Evolutionary conservation across 2,797 vertebrate species (phyloP), one percentile per base, ranked within the genome.

Genomic region (Callimico goeldii): DNA sequence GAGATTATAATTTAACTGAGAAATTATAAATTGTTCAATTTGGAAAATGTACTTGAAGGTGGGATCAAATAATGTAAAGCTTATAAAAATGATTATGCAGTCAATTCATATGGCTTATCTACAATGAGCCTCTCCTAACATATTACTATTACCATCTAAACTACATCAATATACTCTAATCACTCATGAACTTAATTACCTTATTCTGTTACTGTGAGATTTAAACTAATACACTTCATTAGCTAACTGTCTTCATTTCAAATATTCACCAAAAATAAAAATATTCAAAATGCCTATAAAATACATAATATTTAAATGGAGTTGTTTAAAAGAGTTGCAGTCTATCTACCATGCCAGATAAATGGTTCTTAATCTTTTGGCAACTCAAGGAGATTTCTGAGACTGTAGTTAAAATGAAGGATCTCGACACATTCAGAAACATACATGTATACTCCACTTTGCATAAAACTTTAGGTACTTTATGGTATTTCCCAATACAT

Each of bases 241-340:
- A 92, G 50, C 48, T 89, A 85, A 15, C 26, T 75, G 30, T 7
- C 20, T 91, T 95, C 72, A 96, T 67, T 95, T 48, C 36, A 85
- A 72, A 95, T 9, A 70, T 85, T 50, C 70, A 96, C 15, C n/a
- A 58, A 81, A 97, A 90, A 48, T 73, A 80, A 58, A 64, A 64
- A 82, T 33, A 28, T 80, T 84, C 92, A 58, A 55, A 9, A 81
- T 24, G 7, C 10, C 28, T 91, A 84, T 67, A 82, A 67, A 95
- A 76, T 73, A 73, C 15, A 24, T 48, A 5, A 48, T 58, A 20
- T 80, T 91, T n/a, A 84, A 11, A n/a, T 5, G 88, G 14, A 89
- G 76, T 0, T 84, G 17, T 88, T 80, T 95, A 19, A 85, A 93
- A 76, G 24, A 36, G 28, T 55, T 93, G 14, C 3, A 79, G 28